These are phyloP conservation scores for Leptopilina myrica DNA, from an alignment of 2,888 invertebrate genomes.

Conservation along the genomic window DNA sequence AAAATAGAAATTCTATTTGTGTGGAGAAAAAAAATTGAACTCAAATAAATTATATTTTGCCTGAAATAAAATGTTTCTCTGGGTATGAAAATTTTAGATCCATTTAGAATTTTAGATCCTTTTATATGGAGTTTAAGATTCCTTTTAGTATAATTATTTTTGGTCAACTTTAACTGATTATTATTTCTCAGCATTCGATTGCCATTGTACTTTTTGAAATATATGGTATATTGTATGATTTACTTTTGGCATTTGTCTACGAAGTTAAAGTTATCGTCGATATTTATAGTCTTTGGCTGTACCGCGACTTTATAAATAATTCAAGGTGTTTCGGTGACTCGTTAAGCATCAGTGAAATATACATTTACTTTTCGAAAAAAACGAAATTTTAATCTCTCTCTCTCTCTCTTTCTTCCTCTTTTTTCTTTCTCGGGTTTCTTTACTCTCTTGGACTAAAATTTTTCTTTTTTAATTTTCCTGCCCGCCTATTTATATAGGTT, in stretches of 20 bases:
- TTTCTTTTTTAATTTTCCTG: not conserved
- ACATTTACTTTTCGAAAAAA: constrained; percentile 17
- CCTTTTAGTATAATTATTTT: too few relatives aligned
- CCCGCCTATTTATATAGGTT: too few relatives aligned
- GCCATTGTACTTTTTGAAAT: constrained; percentile 17
- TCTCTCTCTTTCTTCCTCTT: not conserved
- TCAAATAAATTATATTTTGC: too few relatives aligned
- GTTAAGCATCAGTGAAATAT: constrained; percentile 36
- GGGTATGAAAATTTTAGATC: too few relatives aligned
- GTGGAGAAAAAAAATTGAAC: too few relatives aligned
- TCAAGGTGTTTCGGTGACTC: constrained; percentile 59
- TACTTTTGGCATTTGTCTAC: constrained; percentile 59
- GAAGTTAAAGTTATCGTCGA: constrained; percentile 57
- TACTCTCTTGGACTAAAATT: not conserved
- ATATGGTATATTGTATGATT: constrained; percentile 34
- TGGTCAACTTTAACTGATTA: too few relatives aligned
- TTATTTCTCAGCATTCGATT: not conserved
- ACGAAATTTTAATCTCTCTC: constrained; percentile 7
- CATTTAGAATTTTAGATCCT: too few relatives aligned
- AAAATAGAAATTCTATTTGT: too few relatives aligned
- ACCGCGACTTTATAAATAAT: constrained; percentile 64
- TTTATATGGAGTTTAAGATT: too few relatives aligned
- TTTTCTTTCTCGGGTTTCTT: not conserved
- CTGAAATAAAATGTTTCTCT: too few relatives aligned
- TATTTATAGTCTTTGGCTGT: constrained; percentile 59